Evolutionary conservation across 2,797 vertebrate species (phyloP), one percentile per base, ranked within the genome.

Genomic region (Sebastiscus tertius): DNA sequence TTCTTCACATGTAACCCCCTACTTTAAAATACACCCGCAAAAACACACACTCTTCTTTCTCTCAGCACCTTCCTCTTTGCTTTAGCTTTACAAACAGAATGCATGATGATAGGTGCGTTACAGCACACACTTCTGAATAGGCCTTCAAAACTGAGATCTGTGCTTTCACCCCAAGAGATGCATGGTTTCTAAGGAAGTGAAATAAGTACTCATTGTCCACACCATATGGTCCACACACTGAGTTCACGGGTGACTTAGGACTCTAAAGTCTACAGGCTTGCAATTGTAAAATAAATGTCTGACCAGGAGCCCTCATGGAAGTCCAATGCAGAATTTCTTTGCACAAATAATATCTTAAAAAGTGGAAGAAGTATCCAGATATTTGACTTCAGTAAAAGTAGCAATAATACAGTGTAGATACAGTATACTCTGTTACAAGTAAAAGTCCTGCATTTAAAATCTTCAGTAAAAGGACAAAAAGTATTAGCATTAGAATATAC

Each of bases 41-140:
- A 84, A 66, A 78, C 52, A 73, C 34, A 76, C 20, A 14, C 36
- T 24, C 11, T 75, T 58, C 24, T 59, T 26, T 81, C 68, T 77
- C 60, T 86, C 60, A 27, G 36, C 70, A 81, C 82, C 58, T 75
- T 72, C 8, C 24, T 66, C 49, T 79, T 61, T 82, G 20, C 54
- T 74, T 70, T 34, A 13, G 39, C 68, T 79, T 27, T 54, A 63
- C 75, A 84, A 81, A 84, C 71, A 85, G 62, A 84, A 79, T 72
- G 22, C 27, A n/a, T 76, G 84, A 82, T 91, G 81, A 89, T 67
- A 81, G 84, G 64, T 74, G 54, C 34, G 83, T 27, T 79, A 61
- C 69, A 88, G 74, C 8, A 8, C 81, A 81, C 33, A 54, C 42
- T 66, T 79, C 27, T 68, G 72, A 86, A 69, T 52, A 75, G 59